phyloP scores from a whole-genome alignment of 2,113 vertebrate genomes.

The Antechinus stuartii region DNA sequence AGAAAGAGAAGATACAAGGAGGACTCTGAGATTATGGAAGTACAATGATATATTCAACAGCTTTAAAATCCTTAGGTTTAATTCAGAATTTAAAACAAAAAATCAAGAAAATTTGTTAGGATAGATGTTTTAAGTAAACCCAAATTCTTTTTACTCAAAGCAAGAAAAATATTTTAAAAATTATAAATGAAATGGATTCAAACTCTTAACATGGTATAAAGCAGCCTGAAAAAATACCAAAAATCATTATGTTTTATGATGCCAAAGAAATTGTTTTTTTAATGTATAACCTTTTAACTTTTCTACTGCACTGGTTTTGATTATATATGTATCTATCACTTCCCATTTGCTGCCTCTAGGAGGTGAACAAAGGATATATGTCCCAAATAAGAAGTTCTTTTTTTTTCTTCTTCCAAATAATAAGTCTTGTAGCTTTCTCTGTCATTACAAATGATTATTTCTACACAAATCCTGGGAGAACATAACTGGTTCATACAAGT shows the following conservation, averaged over 20 bases:
- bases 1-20: neutral
- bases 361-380: constrained; percentile 58
- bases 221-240: constrained; percentile 39
- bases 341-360: constrained; percentile 62
- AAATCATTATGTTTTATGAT: neutral
- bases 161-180: constrained; percentile 48
- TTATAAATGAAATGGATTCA: constrained; percentile 60
- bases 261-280: constrained; percentile 51
- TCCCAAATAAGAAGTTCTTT: constrained; percentile 29
- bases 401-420: neutral
- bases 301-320: constrained; percentile 52
- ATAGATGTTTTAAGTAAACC: constrained; percentile 4
- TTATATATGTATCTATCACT: constrained; percentile 53
- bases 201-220: constrained; percentile 44
- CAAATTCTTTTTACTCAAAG: constrained; percentile 35
- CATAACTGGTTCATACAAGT: constrained; percentile 69
- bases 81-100: constrained; percentile 29
- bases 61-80: neutral
- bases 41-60: neutral
- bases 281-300: constrained; percentile 39
- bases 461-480: constrained; percentile 64
- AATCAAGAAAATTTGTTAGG: constrained; percentile 21
- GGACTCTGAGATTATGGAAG: neutral
- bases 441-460: constrained; percentile 77
- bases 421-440: constrained; percentile 41